These are phyloP conservation scores for Poecilia velifera DNA, from an alignment of 2,797 vertebrate species.

Conservation along the genomic window DNA sequence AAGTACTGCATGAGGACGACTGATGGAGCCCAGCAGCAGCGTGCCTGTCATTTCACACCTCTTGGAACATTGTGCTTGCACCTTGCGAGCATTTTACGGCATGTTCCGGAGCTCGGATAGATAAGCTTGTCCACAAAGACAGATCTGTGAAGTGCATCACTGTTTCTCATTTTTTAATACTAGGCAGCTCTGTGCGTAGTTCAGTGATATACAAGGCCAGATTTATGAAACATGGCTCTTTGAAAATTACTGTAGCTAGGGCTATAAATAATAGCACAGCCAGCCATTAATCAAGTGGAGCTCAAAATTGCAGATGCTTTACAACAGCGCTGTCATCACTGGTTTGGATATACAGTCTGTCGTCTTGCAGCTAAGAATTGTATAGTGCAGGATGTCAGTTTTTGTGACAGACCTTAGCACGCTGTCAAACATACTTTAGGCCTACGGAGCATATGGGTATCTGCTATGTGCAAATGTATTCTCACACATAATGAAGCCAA, in stretches of 20 bases:
- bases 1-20: conserved; percentile 52
- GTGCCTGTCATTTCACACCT: conserved; percentile 51
- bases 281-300: conserved; percentile 48
- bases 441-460: conserved; percentile 32
- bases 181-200: conserved; percentile 39
- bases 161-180: conserved; percentile 52
- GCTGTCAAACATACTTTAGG: conserved; percentile 30
- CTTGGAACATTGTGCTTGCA: conserved; percentile 51
- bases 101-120: conserved; percentile 42
- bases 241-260: conserved; percentile 29
- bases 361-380: conserved; percentile 26
- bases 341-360: conserved; percentile 35
- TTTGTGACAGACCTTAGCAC: conserved; percentile 30
- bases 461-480: conserved; percentile 37
- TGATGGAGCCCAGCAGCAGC: conserved; percentile 49
- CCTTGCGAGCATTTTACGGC: conserved; percentile 45
- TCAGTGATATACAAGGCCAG: conserved; percentile 43
- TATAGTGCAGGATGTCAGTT: conserved; percentile 32
- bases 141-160: conserved; percentile 43
- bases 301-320: conserved; percentile 33
- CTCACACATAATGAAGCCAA: conserved; percentile 33
- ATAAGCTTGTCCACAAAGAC: conserved; percentile 57
- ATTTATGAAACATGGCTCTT: conserved; percentile 42
- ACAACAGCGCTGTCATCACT: conserved; percentile 23
- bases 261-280: conserved; percentile 53